Base-by-base conservation (phyloP, 1,140 invertebrate species). In the Drosophila santomea region DNA sequence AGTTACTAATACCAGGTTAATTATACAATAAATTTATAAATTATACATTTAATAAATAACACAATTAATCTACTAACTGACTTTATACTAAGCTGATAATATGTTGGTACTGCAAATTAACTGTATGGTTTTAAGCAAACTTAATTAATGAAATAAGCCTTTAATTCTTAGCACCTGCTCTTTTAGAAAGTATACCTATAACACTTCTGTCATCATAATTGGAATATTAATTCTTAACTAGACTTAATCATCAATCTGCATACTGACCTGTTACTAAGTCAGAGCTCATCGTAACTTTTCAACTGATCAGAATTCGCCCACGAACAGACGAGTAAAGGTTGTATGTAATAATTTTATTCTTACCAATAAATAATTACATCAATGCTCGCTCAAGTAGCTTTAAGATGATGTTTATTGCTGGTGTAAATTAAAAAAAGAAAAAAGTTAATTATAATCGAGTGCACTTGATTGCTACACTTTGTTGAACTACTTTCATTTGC, bases 251-350 rank as follows among this genome's bases (percentile, higher is more conserved):
- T n/a, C 11, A 35, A 41, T 8, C 17, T 17, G 28, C 38, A 61
- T 11, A 17, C 38, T 50, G 11, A 51, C 20, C 41, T 62, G 59
- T 51, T 67, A 20, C 64, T 44, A 63, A 67, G 25, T 38, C n/a
- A 28, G 5, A 12, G 4, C 20, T 10, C 35, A 5, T 12, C 17
- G 28, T 58, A 57, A 62, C 28, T n/a, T 38, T 17, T 43, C 4
- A 63, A 20, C 4, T 63, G 50, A 51, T 43, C 43, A 35, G 63
- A 15, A 41, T 50, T 50, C 12, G 57, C 10, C 45, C 41, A 35
- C 10, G 15, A n/a, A 64, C 11, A 17, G 28, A 43, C 25, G 7
- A 8, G 20, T 39, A 15, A 23, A 8, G 8, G 32, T 32, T 32
- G 6, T 1, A 1, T 7, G 6, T 8, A 32, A 7, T 36, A 59